Percentiles rank a stretch among this genome's conserved stretches.
phyloP scores from a whole-genome alignment of 2,113 vertebrate species.

The Azemiops feae region DNA sequence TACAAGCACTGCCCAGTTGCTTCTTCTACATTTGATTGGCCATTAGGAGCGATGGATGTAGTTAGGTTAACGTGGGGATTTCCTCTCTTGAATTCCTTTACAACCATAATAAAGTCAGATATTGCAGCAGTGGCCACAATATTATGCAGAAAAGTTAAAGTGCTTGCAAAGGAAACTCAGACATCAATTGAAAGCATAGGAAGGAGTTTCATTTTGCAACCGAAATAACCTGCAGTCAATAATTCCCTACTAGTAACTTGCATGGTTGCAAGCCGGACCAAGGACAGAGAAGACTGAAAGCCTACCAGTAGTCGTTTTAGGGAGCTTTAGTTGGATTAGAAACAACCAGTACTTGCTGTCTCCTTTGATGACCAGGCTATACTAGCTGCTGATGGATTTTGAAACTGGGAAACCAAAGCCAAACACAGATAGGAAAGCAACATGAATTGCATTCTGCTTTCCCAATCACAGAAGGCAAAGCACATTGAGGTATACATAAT shows the following conservation, averaged over 20 bases:
- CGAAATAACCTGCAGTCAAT: background rate
- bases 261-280: background rate
- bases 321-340: background rate
- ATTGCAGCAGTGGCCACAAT: background rate
- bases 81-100: background rate
- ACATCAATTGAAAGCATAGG: background rate
- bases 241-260: background rate
- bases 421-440: background rate
- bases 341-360: background rate
- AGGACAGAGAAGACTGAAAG: background rate
- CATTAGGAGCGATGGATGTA: background rate
- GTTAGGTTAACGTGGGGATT: background rate
- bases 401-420: background rate
- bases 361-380: background rate
- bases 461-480: background rate
- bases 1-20: background rate
- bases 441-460: background rate
- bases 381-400: background rate
- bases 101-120: background rate
- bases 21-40: background rate
- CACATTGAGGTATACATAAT: background rate
- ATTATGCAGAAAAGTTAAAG: background rate
- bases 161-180: background rate
- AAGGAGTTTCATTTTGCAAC: background rate
- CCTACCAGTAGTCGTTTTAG: background rate